These are phyloP conservation scores for Mesoclemmys tuberculata DNA, from an alignment of 2,113 vertebrate species.

Conservation along the genomic window DNA sequence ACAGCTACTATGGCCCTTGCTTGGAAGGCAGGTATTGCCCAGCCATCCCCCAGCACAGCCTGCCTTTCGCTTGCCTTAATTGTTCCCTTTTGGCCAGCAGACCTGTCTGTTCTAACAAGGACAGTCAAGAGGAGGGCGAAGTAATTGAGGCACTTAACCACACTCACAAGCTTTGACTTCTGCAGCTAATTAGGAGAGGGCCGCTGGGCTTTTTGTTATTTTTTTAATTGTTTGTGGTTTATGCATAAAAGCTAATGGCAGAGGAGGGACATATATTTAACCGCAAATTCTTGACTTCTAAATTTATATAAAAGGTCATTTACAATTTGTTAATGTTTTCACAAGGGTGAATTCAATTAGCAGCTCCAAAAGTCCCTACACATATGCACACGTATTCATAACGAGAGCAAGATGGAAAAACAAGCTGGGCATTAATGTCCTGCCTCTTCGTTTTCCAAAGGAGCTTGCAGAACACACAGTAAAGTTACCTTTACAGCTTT, in stretches of 20 bases:
- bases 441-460: constrained; percentile 17
- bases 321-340: constrained; percentile 73
- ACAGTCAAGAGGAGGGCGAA: constrained; percentile 50
- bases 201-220: constrained; percentile 70
- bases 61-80: constrained; percentile 69
- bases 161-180: constrained; percentile 64
- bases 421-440: background rate
- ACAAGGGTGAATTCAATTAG: constrained; percentile 76
- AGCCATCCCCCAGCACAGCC: constrained; percentile 27
- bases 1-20: constrained; percentile 20
- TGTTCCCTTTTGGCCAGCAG: constrained; percentile 72
- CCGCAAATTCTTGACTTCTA: constrained; percentile 53
- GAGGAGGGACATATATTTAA: constrained; percentile 53
- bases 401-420: background rate
- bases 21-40: background rate
- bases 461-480: background rate
- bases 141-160: constrained; percentile 75
- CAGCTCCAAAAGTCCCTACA: accelerated
- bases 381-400: background rate
- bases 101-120: constrained; percentile 74
- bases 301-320: constrained; percentile 71
- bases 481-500: constrained; percentile 21
- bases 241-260: constrained; percentile 72
- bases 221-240: constrained; percentile 82
- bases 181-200: constrained; percentile 78